phyloP scores from a whole-genome alignment of 2,113 vertebrate genomes.

The Poecile atricapillus region DNA sequence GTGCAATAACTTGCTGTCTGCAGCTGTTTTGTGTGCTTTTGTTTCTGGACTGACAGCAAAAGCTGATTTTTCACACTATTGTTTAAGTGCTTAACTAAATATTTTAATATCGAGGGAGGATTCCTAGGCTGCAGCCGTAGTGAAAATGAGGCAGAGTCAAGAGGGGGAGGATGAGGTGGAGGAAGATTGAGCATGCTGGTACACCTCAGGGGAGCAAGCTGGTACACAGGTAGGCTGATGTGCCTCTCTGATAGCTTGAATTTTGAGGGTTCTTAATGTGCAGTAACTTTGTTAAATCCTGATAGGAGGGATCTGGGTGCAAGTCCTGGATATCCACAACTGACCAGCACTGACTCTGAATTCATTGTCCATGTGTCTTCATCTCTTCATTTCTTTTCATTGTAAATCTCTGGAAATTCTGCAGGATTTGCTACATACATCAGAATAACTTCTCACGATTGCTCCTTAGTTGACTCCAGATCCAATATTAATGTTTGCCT shows the following conservation, averaged over 20 bases:
- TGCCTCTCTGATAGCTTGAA: background rate
- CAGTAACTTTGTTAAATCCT: background rate
- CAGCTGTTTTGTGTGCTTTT: background rate
- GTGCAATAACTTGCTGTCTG: background rate
- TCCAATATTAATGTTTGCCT: background rate
- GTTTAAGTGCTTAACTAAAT: background rate
- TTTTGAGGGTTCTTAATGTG: background rate
- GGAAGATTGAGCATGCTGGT: background rate
- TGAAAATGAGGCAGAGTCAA: background rate
- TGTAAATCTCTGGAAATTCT: background rate
- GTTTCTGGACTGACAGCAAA: background rate
- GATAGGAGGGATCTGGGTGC: background rate
- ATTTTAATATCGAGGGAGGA: background rate
- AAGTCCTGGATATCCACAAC: background rate
- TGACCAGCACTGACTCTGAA: background rate
- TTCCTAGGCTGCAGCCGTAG: background rate
- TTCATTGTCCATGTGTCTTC: background rate
- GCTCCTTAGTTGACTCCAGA: background rate
- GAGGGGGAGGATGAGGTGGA: too few species aligned
- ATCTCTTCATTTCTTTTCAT: background rate
- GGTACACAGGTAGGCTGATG: background rate
- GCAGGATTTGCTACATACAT: background rate
- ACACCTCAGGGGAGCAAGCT: background rate
- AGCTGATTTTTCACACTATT: background rate
- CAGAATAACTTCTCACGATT: background rate